These are phyloP conservation scores for Anadara kagoshimensis DNA, from an alignment of 1,140 invertebrate genomes.

Conservation along the genomic window DNA sequence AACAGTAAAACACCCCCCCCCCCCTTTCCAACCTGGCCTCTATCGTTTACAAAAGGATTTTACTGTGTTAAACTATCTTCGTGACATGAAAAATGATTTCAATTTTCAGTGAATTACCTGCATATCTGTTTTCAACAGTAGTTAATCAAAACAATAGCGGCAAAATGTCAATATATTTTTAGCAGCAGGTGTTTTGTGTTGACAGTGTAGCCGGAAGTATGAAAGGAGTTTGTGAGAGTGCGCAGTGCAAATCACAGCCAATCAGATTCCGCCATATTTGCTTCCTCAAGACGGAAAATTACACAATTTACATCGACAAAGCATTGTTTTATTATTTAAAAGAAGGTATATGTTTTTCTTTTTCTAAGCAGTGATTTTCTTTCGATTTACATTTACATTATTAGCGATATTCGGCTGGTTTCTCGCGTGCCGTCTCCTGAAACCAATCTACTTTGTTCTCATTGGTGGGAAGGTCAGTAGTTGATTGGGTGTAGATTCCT, in stretches of 20 bases:
- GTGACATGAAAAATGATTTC: too few relatives aligned
- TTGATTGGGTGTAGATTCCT: constrained; percentile 67
- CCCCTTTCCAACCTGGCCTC: too few relatives aligned
- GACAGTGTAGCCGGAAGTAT: not conserved
- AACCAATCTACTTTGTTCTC: constrained; percentile 59
- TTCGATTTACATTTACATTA: too few relatives aligned
- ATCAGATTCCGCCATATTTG: constrained; percentile 48
- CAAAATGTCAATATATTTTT: not conserved
- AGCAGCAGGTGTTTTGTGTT: not conserved
- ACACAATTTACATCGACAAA: not conserved
- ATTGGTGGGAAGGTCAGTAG: constrained; percentile 64
- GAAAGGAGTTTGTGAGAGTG: not conserved
- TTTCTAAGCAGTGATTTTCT: not conserved
- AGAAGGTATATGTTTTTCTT: not conserved
- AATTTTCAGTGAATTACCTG: too few relatives aligned
- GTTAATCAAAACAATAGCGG: too few relatives aligned
- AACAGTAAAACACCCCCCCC: too few relatives aligned
- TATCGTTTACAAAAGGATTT: too few relatives aligned
- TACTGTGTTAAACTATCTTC: too few relatives aligned
- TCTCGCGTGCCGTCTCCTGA: too few relatives aligned
- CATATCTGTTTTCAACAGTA: too few relatives aligned
- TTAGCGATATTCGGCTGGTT: too few relatives aligned
- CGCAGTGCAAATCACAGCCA: constrained; percentile 33
- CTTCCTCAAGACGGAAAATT: not conserved
- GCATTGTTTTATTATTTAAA: not conserved